Base-by-base conservation (phyloP, 2,113 vertebrate species). In the Drymodes brunneopygia region DNA sequence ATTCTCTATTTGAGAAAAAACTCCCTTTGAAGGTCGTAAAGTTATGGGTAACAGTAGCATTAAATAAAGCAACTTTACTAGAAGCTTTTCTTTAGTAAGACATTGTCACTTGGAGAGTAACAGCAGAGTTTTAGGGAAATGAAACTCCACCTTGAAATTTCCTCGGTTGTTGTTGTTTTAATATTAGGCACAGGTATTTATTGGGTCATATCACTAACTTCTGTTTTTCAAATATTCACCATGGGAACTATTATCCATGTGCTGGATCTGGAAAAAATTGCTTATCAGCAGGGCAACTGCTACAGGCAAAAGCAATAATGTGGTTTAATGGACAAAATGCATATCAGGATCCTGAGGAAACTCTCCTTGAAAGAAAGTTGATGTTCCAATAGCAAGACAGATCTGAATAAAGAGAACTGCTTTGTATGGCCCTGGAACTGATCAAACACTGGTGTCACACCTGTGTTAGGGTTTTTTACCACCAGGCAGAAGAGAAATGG, bases 251-350 rank as follows among this genome's bases (percentile, higher is more conserved):
- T 45, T 61, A 61, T 47, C 27, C 86, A 38, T 70, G 72, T 73
- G 64, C 79, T 91, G 71, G 84, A 82, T 77, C 45, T 82, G 58
- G 74, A 33, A 69, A 71, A 77, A 92, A 73, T 13, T 85, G 69
- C 29, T 38, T 66, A 61, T 79, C 45, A 75, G 74, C 70, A 77
- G 58, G 86, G 65, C 23, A 62, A 33, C 51, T 88, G 67, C 65
- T 77, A 6, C 3, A 8, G 45, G 66, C 44, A 87, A 78, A 74
- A 64, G 8, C 51, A 85, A 15, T 94, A 56, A 90, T 15, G 18
- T 33, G 42, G 29, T 38, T 80, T 93, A 90, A 62, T 54, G 47
- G 51, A 42, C 64, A 60, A 81, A 94, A 72, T 40, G 8, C 38
- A 73, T 38, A 31, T 82, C 54, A 54, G 38, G 36, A 58, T 94